Conservation (phyloP, 2,888 invertebrate genomes). For the Cantharis lateralis region DNA sequence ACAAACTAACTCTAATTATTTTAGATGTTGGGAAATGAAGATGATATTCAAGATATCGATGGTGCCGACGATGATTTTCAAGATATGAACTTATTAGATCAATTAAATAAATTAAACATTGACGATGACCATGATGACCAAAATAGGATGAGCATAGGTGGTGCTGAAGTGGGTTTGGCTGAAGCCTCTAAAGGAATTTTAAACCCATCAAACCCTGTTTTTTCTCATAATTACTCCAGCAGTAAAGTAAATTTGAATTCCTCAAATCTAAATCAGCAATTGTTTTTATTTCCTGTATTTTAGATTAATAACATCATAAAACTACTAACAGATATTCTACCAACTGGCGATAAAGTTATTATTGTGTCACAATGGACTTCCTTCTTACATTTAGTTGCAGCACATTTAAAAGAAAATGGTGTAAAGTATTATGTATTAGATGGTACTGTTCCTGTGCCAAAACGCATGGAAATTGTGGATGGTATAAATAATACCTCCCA, state of each 20-base stretch:
- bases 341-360: slow-evolving; percentile 71
- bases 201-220: slow-evolving; percentile 73
- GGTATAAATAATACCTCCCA: slow-evolving; percentile 69
- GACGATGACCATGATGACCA: slow-evolving; percentile 41
- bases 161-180: slow-evolving; percentile 56
- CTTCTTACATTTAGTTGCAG: slow-evolving; percentile 73
- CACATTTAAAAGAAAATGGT: slow-evolving; percentile 61
- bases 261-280: neutral
- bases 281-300: slow-evolving; percentile 15
- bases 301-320: slow-evolving; percentile 64
- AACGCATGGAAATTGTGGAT: slow-evolving; percentile 71
- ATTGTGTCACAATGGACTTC: slow-evolving; percentile 95
- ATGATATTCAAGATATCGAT: slow-evolving; percentile 48
- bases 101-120: slow-evolving; percentile 67
- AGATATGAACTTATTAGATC: slow-evolving; percentile 66
- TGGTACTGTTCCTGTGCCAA: slow-evolving; percentile 74
- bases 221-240: slow-evolving; percentile 63
- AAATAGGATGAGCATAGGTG: slow-evolving; percentile 40
- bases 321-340: slow-evolving; percentile 60
- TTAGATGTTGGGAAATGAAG: slow-evolving; percentile 60
- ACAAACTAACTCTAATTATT: slow-evolving; percentile 6
- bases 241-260: slow-evolving; percentile 60
- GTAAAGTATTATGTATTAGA: slow-evolving; percentile 70
- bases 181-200: slow-evolving; percentile 68
- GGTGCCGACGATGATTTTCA: slow-evolving; percentile 48